A percentile compares a stretch with the other conserved stretches of the same genome.
Conservation (phyloP, 1,140 invertebrate species). For the Danaus melanippus region DNA sequence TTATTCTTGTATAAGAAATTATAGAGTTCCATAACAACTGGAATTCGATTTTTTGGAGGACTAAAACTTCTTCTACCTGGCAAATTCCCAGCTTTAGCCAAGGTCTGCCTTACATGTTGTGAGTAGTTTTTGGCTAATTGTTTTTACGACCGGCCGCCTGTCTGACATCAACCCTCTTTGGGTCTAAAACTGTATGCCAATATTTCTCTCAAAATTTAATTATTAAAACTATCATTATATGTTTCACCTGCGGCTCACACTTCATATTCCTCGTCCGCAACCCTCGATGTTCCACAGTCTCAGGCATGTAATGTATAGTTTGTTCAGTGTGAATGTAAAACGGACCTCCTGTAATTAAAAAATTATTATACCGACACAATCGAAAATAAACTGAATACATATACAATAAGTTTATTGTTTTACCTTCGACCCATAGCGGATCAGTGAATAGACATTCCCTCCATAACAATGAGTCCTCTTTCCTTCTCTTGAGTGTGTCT, state of each 20-base stretch:
- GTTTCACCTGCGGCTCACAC: constrained; percentile 37
- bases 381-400: too few relatives aligned
- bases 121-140: too few relatives aligned
- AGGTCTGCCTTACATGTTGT: too few relatives aligned
- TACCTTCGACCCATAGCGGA: constrained; percentile 53
- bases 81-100: too few relatives aligned
- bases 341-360: constrained; percentile 55
- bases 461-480: constrained; percentile 62
- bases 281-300: constrained; percentile 87
- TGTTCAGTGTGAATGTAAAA: constrained; percentile 83
- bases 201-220: too few relatives aligned
- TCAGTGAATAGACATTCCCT: constrained; percentile 71
- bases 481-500: constrained; percentile 44
- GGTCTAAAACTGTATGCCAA: too few relatives aligned
- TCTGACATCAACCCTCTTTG: too few relatives aligned
- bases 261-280: constrained; percentile 75
- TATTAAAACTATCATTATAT: background rate
- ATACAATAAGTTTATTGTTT: constrained; percentile 1
- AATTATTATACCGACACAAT: background rate
- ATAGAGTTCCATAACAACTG: too few relatives aligned
- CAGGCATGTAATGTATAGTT: constrained; percentile 82
- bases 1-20: too few relatives aligned
- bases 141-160: too few relatives aligned
- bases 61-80: too few relatives aligned
- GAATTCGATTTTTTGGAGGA: too few relatives aligned